phyloP scores from a whole-genome alignment of 30 jellyfish, hydroid and myxozoan species.

The Pelagia noctiluca region DNA sequence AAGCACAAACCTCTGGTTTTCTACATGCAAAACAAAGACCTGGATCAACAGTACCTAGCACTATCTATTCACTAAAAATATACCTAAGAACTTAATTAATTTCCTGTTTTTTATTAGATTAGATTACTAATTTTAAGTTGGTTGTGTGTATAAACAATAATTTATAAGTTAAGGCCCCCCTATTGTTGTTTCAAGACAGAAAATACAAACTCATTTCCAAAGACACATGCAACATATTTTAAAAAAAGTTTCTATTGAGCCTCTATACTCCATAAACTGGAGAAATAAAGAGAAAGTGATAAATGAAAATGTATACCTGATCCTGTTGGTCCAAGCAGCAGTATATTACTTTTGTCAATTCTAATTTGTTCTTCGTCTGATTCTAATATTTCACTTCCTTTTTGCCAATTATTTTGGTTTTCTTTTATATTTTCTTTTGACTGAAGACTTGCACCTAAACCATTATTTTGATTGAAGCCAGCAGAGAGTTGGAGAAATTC shows the following conservation, averaged over 20 bases:
- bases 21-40: too few relatives aligned
- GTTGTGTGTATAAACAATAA: too few relatives aligned
- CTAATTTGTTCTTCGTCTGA: conserved; percentile 77
- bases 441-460: conserved; percentile 84
- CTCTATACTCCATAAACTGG: too few relatives aligned
- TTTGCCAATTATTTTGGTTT: conserved; percentile 19
- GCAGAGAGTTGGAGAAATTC: conserved; percentile 89
- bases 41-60: too few relatives aligned
- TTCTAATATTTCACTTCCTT: conserved; percentile 78
- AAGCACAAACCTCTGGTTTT: too few relatives aligned
- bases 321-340: conserved; percentile 98
- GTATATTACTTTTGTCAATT: conserved; percentile 95
- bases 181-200: too few relatives aligned
- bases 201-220: background rate
- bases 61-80: too few relatives aligned
- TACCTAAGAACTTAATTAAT: too few relatives aligned
- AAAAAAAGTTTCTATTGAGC: too few relatives aligned
- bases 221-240: background rate
- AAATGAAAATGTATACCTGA: conserved; percentile 72
- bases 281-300: background rate
- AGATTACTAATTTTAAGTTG: too few relatives aligned
- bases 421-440: conserved; percentile 60
- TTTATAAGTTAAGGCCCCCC: too few relatives aligned
- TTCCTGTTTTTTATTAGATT: too few relatives aligned
- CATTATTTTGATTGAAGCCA: conserved; percentile 76